phyloP scores from a whole-genome alignment of 2,888 invertebrate genomes.

The Hydrotaea cyrtoneurina region DNA sequence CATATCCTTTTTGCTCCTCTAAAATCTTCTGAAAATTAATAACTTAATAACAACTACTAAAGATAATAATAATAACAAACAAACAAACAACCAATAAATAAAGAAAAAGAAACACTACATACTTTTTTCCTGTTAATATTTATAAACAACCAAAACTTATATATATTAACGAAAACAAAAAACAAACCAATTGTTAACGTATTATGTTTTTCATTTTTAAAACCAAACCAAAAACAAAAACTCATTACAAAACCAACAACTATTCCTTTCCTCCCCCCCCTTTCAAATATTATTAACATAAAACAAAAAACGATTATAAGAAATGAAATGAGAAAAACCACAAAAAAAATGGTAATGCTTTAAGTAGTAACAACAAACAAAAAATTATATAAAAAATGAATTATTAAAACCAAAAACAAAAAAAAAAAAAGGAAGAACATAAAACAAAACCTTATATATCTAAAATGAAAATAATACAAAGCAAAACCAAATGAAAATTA shows the following conservation, averaged over 20 bases:
- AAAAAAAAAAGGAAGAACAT: too few relatives aligned
- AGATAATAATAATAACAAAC: constrained; percentile 15
- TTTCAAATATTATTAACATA: constrained; percentile 34
- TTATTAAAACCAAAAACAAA: constrained; percentile 37
- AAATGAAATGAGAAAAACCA: constrained; percentile 35
- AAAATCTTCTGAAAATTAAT: constrained; percentile 54
- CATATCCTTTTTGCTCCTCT: constrained; percentile 66
- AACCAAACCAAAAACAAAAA: constrained; percentile 13
- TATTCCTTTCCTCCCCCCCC: constrained; percentile 53
- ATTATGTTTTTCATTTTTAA: constrained; percentile 53
- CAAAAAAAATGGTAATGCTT: constrained; percentile 62
- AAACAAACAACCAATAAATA: not conserved
- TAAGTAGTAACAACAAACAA: constrained; percentile 61
- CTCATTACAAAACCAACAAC: constrained; percentile 51
- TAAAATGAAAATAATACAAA: constrained; percentile 12
- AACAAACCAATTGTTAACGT: constrained; percentile 46
- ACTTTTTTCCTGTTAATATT: constrained; percentile 65
- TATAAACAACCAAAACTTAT: constrained; percentile 38
- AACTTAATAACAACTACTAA: constrained; percentile 45
- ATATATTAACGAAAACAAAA: constrained; percentile 38
- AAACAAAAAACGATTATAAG: constrained; percentile 8
- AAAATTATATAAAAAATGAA: constrained; percentile 66
- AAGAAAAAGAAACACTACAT: constrained; percentile 46
- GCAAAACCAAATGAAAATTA: constrained; percentile 24
- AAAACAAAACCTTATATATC: constrained; percentile 29